Evolutionary conservation across 2,113 vertebrate species (phyloP), one percentile per base, ranked within the genome.

Genomic region (Trochalopteron elliotii): DNA sequence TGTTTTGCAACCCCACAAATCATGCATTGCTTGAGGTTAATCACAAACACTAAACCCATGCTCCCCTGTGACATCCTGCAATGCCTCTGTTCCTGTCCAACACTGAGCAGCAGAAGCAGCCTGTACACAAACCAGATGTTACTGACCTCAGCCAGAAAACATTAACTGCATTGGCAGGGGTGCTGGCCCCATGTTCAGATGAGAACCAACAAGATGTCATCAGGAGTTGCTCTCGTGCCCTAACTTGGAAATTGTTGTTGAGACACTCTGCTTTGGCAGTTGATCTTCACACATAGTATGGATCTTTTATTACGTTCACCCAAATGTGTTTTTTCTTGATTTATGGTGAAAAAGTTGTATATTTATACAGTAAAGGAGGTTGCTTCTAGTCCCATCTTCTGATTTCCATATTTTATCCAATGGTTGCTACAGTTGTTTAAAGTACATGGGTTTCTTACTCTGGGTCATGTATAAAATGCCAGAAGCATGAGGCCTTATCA

Each of bases 401-500:
- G 10, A 30, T 88, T 96, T 93, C 15, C 31, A 1, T 80, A 25
- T 64, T 90, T 94, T 78, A 60, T 78, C 52, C 61, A 75, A 68
- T 53, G 89, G 56, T 79, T 91, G 35, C 71, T 86, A 75, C 33
- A 33, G 30, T 70, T 93, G 31, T 95, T 95, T 79, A 11, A 83
- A 86, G 23, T 59, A 25, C 0, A 0, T 78, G 44, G 27, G 28
- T 81, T 95, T 93, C 39, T 86, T 95, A 23, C 40, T 76, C 33
- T 72, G 57, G 45, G 47, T 91, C 64, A 12, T 40, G 35, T 68
- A 47, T 83, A 67, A 83, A 53, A 83, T 68, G 40, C 45, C 28
- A 30, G 56, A 63, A 90, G 68, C 68, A 63, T 44, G 68, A 80
- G 60, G 68, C 31, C 79, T 96, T 95, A 96, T 83, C 87, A 83